phyloP scores from a whole-genome alignment of 2,797 vertebrate species.

The Pantherophis alleghaniensis region DNA sequence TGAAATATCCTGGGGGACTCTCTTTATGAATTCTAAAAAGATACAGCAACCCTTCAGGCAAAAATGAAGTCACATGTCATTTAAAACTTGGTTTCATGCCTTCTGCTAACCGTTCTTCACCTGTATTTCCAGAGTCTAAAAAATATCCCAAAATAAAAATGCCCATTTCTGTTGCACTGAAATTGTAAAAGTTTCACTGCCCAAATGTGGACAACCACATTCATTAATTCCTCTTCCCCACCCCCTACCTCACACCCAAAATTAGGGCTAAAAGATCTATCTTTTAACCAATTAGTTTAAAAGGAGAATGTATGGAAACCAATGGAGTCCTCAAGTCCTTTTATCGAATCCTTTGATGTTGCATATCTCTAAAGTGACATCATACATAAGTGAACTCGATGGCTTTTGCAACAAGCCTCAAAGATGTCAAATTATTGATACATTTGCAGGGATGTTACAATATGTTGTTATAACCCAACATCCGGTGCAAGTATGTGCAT shows the following conservation, averaged over 20 bases:
- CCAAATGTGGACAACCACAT: neutral
- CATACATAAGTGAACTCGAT: neutral
- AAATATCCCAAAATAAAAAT: slow-evolving; percentile 46
- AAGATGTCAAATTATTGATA: neutral
- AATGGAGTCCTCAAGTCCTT: neutral
- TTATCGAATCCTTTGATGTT: neutral
- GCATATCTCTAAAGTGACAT: neutral
- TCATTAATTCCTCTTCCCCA: neutral
- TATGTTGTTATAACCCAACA: neutral
- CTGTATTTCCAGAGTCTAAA: slow-evolving; percentile 38
- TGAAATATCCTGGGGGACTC: slow-evolving; percentile 80
- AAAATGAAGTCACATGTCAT: slow-evolving; percentile 69
- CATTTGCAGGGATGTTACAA: neutral
- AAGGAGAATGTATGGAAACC: slow-evolving; percentile 19
- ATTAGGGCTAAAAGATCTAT: slow-evolving; percentile 14
- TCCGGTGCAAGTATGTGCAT: neutral
- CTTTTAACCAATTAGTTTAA: slow-evolving; percentile 49
- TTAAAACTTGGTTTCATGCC: slow-evolving; percentile 71
- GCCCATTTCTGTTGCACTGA: neutral
- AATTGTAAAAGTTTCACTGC: slow-evolving; percentile 36
- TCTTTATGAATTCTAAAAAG: slow-evolving; percentile 80
- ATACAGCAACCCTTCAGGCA: slow-evolving; percentile 71
- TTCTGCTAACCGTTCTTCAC: slow-evolving; percentile 42
- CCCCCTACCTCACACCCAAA: slow-evolving; percentile 14
- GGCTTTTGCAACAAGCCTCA: neutral